Conservation (phyloP, 2,113 vertebrate genomes). For the Apistogramma diplotaenia region DNA sequence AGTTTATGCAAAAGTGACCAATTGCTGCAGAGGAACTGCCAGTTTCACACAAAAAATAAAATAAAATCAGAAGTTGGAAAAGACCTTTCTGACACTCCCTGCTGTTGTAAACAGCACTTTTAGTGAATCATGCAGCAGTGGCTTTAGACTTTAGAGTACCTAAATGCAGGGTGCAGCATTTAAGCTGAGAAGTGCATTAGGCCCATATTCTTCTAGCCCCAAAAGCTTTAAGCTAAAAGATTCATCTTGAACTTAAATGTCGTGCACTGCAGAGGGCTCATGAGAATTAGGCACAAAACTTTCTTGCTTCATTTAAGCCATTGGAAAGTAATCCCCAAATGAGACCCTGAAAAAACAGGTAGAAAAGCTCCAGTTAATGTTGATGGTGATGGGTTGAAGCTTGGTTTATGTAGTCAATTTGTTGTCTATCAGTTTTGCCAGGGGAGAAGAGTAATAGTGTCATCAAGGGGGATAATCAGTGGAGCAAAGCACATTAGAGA, state of each 20-base stretch:
- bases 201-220: slow-evolving; percentile 23
- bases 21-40: background rate
- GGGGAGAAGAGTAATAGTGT: slow-evolving; percentile 69
- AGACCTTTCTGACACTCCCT: slow-evolving; percentile 20
- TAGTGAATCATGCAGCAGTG: slow-evolving; percentile 48
- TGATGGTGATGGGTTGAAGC: slow-evolving; percentile 26
- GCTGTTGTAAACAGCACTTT: slow-evolving; percentile 38
- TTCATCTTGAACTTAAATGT: slow-evolving; percentile 40
- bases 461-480: slow-evolving; percentile 70
- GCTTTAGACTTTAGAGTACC: slow-evolving; percentile 31
- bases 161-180: slow-evolving; percentile 51
- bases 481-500: slow-evolving; percentile 68
- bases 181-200: slow-evolving; percentile 55
- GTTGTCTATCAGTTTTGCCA: slow-evolving; percentile 66
- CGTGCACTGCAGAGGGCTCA: slow-evolving; percentile 14
- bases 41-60: background rate
- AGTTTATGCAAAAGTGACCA: background rate
- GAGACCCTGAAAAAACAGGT: slow-evolving; percentile 6
- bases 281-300: slow-evolving; percentile 40
- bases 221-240: slow-evolving; percentile 55
- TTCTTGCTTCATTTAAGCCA: slow-evolving; percentile 49
- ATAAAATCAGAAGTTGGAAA: background rate
- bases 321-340: slow-evolving; percentile 22
- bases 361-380: slow-evolving; percentile 12
- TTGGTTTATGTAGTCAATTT: slow-evolving; percentile 59